Base-by-base conservation (phyloP, 2,113 vertebrate genomes). In the Sapajus apella region DNA sequence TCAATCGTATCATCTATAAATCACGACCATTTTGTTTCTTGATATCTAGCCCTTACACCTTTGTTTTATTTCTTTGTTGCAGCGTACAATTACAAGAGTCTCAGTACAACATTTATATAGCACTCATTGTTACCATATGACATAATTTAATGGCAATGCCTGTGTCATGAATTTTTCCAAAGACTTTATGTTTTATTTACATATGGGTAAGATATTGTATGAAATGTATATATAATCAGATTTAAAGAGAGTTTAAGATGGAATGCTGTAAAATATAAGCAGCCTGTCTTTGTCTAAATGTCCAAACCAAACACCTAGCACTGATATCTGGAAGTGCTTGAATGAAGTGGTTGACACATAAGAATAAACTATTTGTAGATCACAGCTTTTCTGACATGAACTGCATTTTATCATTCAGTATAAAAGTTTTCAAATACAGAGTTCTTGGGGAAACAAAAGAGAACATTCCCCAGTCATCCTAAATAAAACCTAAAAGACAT, bases 351-450 rank as follows among this genome's bases (percentile, higher is more conserved):
- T 92, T 95, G 86, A 97, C 80, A 95, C 70, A 35, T 73, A 89
- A 61, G 70, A 93, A 95, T 95, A 95, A 97, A 95, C 95, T 91
- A 81, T 94, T 81, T 96, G 75, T 90, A 96, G 21, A 95, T 77
- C 89, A 87, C 35, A 87, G 68, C 25, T 96, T 86, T 96, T 90
- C 89, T 93, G 83, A 95, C 85, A 47, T 79, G 55, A 96, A 72
- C 96, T 95, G 95, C 37, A 94, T 70, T 93, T 91, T 96, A 94
- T 94, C 61, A 97, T 1, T 87, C 45, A 79, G 47, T 64, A 83
- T 25, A 90, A 97, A 98, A 96, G 72, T 95, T 95, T 97, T 90
- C 73, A 95, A 97, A 96, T 95, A 95, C 47, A 79, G 30, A 76
- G n/a, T 72, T 96, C 47, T 91, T 68, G 72, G 73, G 68, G 18